phyloP scores from a whole-genome alignment of 2,797 vertebrate species.

The Brachyrhaphis roseni region DNA sequence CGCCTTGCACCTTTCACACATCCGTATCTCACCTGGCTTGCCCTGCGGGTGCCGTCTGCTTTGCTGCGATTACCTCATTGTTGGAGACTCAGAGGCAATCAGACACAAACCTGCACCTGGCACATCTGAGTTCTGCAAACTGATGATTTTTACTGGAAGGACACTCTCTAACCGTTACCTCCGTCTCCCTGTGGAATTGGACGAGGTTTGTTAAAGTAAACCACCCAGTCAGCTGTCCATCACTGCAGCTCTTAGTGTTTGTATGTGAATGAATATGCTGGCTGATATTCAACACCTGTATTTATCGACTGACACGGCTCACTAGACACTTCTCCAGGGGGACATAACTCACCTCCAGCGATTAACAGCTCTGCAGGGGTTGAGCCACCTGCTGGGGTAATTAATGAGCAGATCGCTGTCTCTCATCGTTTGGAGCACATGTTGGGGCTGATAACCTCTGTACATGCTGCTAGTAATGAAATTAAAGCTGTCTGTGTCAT shows the following conservation, averaged over 20 bases:
- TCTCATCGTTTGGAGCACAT: conserved; percentile 8
- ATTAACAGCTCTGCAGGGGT: conserved; percentile 32
- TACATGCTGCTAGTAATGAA: conserved; percentile 24
- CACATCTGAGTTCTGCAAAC: conserved; percentile 52
- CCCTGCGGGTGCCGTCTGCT: conserved; percentile 9
- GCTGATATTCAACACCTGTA: conserved; percentile 48
- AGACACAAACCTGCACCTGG: conserved; percentile 38
- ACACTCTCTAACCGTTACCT: conserved; percentile 6
- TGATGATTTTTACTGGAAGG: conserved; percentile 53
- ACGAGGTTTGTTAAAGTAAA: conserved; percentile 42
- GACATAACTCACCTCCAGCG: conserved; percentile 10
- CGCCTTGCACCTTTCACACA: conserved; percentile 16
- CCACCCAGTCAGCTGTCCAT: conserved; percentile 30
- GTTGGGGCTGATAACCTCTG: conserved; percentile 33
- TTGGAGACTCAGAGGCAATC: conserved; percentile 30
- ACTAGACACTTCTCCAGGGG: conserved; percentile 7
- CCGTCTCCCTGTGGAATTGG: conserved; percentile 14
- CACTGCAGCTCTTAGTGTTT: conserved; percentile 33
- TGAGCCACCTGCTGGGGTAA: neutral
- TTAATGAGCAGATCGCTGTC: conserved; percentile 24
- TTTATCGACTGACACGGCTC: conserved; percentile 48
- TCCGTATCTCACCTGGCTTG: neutral
- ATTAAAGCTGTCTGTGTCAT: neutral
- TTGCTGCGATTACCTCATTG: conserved; percentile 40
- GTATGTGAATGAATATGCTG: conserved; percentile 52